Evolutionary conservation across 2,797 vertebrate genomes (phyloP), one percentile per base, ranked within the genome.

Genomic region (Pangasius mekongensis): DNA sequence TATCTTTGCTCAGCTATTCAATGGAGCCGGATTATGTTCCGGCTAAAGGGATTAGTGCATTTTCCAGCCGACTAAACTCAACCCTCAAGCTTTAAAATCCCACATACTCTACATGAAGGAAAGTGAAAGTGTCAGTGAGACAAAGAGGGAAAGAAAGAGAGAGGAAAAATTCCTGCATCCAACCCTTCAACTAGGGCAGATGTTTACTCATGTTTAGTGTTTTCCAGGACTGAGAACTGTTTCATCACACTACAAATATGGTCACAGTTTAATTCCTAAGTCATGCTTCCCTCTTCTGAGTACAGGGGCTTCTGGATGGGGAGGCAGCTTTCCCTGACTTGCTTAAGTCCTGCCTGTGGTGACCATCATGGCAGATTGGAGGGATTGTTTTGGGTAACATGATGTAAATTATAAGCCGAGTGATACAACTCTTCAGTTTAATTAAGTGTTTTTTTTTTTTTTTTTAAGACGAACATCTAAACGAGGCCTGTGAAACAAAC

Each of bases 11-110:
- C 84, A 92, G 90, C 87, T 91, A 92, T 89, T 93, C 89, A 95
- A 94, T 91, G 87, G 89, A 87, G 89, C 91, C 92, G 85, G 89
- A 93, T 93, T 87, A 91, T 66, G 83, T 89, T 87, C 89, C 91
- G 92, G 91, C 93, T 93, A 94, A 94, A 94, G 92, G 91, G 94
- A 96, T 95, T 94, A 93, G 93, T 89, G 91, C 93, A 93, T 94
- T 95, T 95, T 95, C 88, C 91, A 91, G 91, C 91, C 87, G 76
- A 92, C 92, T 95, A 93, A 92, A 92, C 92, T 93, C 91, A 92
- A 92, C 93, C 94, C 93, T 90, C 86, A 87, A 94, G 85, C 85
- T 88, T 90, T 74, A 47, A 64, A 84, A 89, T 71, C 77, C 86
- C 84, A 88, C 88, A 88, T 84, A 87, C 39, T 86, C 77, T 82